Evolutionary conservation across 92 coral and sea anemone species (phyloP).

Genomic region (Diadumene lineata): DNA sequence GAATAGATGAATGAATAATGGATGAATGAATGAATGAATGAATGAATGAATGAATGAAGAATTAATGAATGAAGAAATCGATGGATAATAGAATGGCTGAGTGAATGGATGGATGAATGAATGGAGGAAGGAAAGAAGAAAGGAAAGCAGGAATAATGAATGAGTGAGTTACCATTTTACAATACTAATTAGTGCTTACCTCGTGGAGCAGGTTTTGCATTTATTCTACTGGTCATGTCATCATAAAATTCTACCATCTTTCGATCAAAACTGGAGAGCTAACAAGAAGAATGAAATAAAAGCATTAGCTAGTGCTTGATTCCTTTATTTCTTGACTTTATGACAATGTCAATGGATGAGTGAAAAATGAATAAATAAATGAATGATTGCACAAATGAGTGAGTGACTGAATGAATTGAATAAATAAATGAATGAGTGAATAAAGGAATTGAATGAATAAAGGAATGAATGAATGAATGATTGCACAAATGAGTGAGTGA

Average conservation of each 20-base stretch:
- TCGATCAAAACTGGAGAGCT: conserved; percentile 77
- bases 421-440: not conserved
- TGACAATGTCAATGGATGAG: too few species aligned
- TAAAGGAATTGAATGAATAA: not conserved
- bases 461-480: not conserved
- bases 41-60: too few species aligned
- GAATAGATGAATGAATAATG: too few species aligned
- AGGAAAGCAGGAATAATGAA: not conserved
- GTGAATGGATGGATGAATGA: too few species aligned
- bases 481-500: not conserved
- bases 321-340: not conserved
- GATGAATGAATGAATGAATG: too few species aligned
- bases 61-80: too few species aligned
- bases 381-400: not conserved
- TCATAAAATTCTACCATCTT: conserved; percentile 77
- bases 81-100: too few species aligned
- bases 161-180: not conserved
- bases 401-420: not conserved
- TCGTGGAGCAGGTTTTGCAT: conserved; percentile 44
- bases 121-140: not conserved
- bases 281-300: not conserved
- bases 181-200: conserved; percentile 41
- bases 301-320: not conserved
- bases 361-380: too few species aligned
- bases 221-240: conserved; percentile 73